Base-by-base conservation (phyloP, 1,140 invertebrate species). In the Tetragonula clypearis region DNA sequence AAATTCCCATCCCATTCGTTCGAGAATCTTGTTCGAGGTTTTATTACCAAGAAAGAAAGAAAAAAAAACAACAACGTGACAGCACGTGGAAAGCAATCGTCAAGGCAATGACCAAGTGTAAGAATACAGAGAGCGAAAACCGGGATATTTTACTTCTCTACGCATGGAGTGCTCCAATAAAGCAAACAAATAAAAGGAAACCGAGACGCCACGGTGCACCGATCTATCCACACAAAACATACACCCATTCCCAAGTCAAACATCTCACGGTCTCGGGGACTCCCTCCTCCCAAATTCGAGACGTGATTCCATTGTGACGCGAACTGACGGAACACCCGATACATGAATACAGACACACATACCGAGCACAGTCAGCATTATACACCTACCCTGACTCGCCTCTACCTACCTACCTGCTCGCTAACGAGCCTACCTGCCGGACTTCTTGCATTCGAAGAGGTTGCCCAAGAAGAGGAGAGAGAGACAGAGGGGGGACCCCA, bases 361-460 rank as follows among this genome's bases (percentile, higher is more conserved):
- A 49, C 84, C 86, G 89, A 90, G 90, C 91, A 92, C 90, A 92
- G 91, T 93, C 90, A 92, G 90, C 90, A 92, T 93, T 94, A 92
- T 92, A 93, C 91, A 93, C 91, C 91, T 93, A 94, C 89, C 91
- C 88, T 91, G 84, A 77, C 84, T 89, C 86, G 85, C 86, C 86
- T 90, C 91, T 91, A 90, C 90, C 93, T 92, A 92, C 89, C 93
- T 94, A 94, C 94, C 93, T 94, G 93, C 91, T 93, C 92, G 93
- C 94, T 94, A 95, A 94, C 94, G 93, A 94, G 93, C 92, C 93
- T 94, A 94, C 93, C 93, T 94, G 93, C 93, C 93, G 92, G 92
- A 93, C 92, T 94, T 93, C 92, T 94, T 93, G 90, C 90, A 93
- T 94, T 92, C 90, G 88, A 85, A 89, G 86, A 92, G 90, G 82